Evolutionary conservation across 2,888 invertebrate genomes (phyloP).

Genomic region (Tiliacea aurago): DNA sequence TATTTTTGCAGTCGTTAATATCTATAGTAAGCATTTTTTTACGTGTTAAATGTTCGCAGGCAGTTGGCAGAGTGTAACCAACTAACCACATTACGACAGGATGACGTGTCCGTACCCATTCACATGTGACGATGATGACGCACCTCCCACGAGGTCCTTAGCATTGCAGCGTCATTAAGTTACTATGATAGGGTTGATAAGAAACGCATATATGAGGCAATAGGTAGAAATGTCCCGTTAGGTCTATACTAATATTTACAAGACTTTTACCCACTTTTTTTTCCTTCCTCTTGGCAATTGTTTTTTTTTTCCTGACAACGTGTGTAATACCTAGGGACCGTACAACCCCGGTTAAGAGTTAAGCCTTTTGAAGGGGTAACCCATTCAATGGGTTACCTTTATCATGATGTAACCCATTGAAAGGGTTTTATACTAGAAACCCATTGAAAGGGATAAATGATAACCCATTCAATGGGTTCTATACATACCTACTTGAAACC

Average conservation of each 20-base stretch:
- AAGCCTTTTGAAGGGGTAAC: too few species aligned
- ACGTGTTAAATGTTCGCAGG: conserved; percentile 1
- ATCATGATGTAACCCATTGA: too few species aligned
- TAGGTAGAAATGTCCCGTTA: conserved; percentile 27
- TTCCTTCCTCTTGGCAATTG: background rate
- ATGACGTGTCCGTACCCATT: conserved; percentile 67
- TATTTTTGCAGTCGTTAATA: background rate
- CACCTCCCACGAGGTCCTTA: conserved; percentile 56
- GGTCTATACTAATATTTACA: conserved; percentile 27
- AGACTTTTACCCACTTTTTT: conserved; percentile 13
- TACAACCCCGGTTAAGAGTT: too few species aligned
- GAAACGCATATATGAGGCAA: conserved; percentile 25
- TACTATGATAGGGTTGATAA: conserved; percentile 29
- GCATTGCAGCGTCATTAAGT: conserved; percentile 19
- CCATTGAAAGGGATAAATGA: too few species aligned
- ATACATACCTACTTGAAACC: too few species aligned
- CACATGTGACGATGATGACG: conserved; percentile 69
- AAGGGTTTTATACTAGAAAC: too few species aligned
- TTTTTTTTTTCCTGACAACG: background rate
- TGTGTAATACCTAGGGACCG: conserved; percentile 5
- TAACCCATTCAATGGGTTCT: too few species aligned
- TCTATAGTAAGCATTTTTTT: background rate
- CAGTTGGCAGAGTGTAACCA: conserved; percentile 15
- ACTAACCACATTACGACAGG: conserved; percentile 49
- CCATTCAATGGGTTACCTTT: too few species aligned